A percentile compares a stretch with the other conserved stretches of the same genome.
phyloP scores from a whole-genome alignment of 2,888 invertebrate genomes.

The Linnaemya vulpina region DNA sequence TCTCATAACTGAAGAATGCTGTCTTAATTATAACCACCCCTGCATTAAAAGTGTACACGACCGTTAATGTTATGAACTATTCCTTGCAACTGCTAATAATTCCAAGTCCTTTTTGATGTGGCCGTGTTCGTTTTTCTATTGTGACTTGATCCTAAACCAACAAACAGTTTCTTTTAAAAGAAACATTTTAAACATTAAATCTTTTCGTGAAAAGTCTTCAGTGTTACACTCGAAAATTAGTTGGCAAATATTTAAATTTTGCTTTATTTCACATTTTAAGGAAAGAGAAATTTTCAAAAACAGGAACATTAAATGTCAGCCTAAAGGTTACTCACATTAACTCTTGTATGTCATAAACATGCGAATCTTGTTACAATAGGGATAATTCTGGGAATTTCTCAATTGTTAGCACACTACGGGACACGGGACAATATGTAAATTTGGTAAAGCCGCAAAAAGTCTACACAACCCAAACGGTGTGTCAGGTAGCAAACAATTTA shows the following conservation, averaged over 20 bases:
- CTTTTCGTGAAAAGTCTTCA: slow-evolving; percentile 45
- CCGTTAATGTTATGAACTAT: background rate
- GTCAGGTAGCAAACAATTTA: too few relatives aligned
- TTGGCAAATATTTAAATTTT: slow-evolving; percentile 47
- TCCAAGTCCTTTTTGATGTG: background rate
- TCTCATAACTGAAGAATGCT: too few relatives aligned
- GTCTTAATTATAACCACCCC: too few relatives aligned
- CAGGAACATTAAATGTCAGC: background rate
- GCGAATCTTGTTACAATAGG: background rate
- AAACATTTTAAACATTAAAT: slow-evolving; percentile 23
- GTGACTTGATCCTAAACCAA: slow-evolving; percentile 26
- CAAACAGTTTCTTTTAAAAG: slow-evolving; percentile 17
- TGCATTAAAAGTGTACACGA: background rate
- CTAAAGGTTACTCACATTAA: background rate
- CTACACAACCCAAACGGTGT: too few relatives aligned
- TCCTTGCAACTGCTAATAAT: background rate
- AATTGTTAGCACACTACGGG: too few relatives aligned
- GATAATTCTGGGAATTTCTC: slow-evolving; percentile 8
- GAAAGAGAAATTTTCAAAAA: background rate
- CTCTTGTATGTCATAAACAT: background rate
- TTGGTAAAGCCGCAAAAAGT: too few relatives aligned
- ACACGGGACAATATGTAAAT: too few relatives aligned
- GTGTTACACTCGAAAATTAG: slow-evolving; percentile 24
- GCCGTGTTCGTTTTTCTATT: background rate
- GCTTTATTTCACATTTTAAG: slow-evolving; percentile 1